Percentiles rank a stretch among this genome's conserved stretches.
Conservation (phyloP, 2,113 vertebrate species). For the Ophthalmolycus amberensis region DNA sequence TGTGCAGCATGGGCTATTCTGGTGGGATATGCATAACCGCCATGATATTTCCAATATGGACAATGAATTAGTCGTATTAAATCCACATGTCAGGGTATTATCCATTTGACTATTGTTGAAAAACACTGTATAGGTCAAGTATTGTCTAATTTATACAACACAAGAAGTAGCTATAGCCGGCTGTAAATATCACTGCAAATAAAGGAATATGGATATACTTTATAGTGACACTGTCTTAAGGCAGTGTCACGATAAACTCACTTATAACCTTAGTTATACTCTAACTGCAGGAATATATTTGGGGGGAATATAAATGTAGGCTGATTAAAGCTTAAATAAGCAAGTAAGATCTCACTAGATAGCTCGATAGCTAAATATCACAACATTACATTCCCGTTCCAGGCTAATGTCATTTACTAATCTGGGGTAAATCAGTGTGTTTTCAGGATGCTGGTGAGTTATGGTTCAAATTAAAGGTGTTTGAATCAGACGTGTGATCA, state of each 20-base stretch:
- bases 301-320: background rate
- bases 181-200: background rate
- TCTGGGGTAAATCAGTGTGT: background rate
- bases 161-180: background rate
- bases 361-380: background rate
- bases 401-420: background rate
- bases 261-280: background rate
- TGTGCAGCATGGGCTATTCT: constrained; percentile 54
- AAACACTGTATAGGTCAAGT: background rate
- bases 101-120: background rate
- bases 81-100: background rate
- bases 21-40: constrained; percentile 46
- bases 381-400: background rate
- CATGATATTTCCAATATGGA: constrained; percentile 48
- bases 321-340: background rate
- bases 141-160: background rate
- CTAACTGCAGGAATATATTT: background rate
- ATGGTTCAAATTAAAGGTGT: background rate
- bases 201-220: background rate
- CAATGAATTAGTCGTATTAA: background rate
- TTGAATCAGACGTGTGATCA: constrained; percentile 7
- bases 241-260: background rate
- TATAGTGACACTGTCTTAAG: background rate
- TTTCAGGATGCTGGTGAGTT: constrained; percentile 2
- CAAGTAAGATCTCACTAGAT: background rate